A percentile compares a stretch with the other conserved stretches of the same genome.
Conservation (phyloP, 2,113 vertebrate genomes). For the Miniopterus natalensis region DNA sequence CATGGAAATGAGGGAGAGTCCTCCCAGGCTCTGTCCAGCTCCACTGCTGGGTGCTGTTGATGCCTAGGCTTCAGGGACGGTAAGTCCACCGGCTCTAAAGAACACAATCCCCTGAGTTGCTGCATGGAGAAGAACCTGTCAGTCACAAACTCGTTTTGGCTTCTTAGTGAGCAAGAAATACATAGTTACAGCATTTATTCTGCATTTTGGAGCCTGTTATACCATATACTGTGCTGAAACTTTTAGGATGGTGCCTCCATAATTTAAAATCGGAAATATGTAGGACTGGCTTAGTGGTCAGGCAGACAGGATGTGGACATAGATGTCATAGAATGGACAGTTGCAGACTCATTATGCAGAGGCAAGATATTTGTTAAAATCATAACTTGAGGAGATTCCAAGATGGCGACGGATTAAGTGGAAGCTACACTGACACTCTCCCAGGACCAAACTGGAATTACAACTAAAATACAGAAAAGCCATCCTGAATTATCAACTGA, state of each 20-base stretch:
- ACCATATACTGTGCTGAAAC: background rate
- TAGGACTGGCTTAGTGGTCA: background rate
- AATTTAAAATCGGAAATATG: background rate
- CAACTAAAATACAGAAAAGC: too few relatives aligned
- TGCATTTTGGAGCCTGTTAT: background rate
- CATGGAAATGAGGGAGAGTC: too few relatives aligned
- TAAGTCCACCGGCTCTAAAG: background rate
- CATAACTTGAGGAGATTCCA: too few relatives aligned
- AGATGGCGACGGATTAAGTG: too few relatives aligned
- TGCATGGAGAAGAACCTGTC: background rate
- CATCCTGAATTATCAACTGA: too few relatives aligned
- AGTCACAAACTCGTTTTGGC: background rate
- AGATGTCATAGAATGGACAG: background rate
- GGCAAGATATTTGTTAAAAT: background rate
- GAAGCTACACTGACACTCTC: too few relatives aligned
- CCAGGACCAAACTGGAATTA: too few relatives aligned
- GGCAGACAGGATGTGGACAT: background rate
- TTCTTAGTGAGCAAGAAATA: background rate
- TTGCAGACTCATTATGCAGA: background rate
- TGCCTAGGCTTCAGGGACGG: background rate
- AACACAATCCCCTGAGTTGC: background rate
- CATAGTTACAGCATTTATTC: too few relatives aligned
- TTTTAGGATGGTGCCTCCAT: fast-evolving
- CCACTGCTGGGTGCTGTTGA: background rate
- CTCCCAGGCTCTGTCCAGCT: background rate